Base-by-base conservation (phyloP, 2,888 invertebrate species). In the Ichneumoninae sp. region DNA sequence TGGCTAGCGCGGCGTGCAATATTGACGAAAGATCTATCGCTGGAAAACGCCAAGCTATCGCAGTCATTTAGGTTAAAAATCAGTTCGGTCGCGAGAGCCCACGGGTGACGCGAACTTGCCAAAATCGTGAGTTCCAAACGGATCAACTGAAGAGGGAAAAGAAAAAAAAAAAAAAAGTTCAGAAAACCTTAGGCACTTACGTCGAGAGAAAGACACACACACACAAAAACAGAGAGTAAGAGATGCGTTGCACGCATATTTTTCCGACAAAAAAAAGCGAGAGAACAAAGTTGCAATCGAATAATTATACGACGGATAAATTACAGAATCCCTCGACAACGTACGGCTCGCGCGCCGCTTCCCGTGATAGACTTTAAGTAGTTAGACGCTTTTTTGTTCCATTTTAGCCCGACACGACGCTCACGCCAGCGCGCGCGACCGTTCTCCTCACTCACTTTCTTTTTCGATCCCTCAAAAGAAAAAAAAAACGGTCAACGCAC, bases 331-430 rank as follows among this genome's bases (percentile, higher is more conserved):
- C 22, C 54, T 54, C 3, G 54, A 22, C 19, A 66, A 30, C 68
- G 36, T 63, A 44, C 60, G 83, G 71, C 19, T 79, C 84, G 84
- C 63, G 76, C 79, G 74, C 73, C 69, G 82, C 86, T 83, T 86
- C 75, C 71, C 86, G 86, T 81, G 84, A 86, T 86, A 83, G 86
- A 86, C n/a, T 71, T 83, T 81, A 84, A 63, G 76, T 86, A 86
- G 86, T 77, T 86, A 86, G 81, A 81, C 63, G 86, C 84, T 81
- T 76, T 80, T 79, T 75, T 65, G 63, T 83, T 81, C 50, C 36
- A 80, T 57, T 68, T 81, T 73, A 77, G 81, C 76, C 77, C 57
- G 44, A 82, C 63, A 82, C 75, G 80, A 86, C 83, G 82, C 76
- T 86, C 83, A 79, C 79, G 71, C 68, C 75, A 80, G 71, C 83